These are phyloP conservation scores for Pelusios castaneus DNA, from an alignment of 2,113 vertebrate species.

Conservation along the genomic window DNA sequence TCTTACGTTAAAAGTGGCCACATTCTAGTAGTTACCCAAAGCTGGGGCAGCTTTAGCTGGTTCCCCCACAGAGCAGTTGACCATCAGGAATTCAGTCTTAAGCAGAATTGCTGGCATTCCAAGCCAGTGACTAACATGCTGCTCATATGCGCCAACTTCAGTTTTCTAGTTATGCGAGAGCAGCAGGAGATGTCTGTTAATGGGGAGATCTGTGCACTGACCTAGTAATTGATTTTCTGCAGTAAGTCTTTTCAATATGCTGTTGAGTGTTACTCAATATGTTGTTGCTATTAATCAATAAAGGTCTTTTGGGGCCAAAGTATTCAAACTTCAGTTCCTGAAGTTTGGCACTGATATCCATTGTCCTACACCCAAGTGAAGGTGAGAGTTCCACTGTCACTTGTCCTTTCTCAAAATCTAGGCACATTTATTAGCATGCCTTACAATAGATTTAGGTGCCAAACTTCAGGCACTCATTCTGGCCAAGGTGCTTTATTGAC, in stretches of 20 bases:
- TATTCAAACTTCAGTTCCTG: background rate
- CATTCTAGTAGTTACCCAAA: background rate
- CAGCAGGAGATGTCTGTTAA: background rate
- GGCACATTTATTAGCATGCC: background rate
- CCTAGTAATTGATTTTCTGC: background rate
- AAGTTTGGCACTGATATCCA: background rate
- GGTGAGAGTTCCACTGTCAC: background rate
- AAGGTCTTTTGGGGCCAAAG: background rate
- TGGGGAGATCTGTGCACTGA: background rate
- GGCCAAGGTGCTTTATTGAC: background rate
- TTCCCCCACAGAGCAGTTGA: background rate
- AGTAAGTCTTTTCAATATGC: background rate
- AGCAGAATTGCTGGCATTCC: background rate
- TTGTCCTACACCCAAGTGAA: background rate
- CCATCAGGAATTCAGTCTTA: background rate
- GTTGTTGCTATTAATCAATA: background rate
- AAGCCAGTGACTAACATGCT: accelerated
- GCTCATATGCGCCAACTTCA: background rate
- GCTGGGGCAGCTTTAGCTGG: background rate
- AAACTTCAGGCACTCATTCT: background rate
- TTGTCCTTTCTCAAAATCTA: background rate
- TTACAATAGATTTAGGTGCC: background rate
- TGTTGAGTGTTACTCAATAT: background rate
- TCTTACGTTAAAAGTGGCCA: background rate
- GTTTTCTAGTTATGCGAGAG: background rate